A percentile compares a stretch with the other conserved stretches of the same genome.
Conservation (phyloP, 2,113 vertebrate genomes). For the Echinops telfairi region DNA sequence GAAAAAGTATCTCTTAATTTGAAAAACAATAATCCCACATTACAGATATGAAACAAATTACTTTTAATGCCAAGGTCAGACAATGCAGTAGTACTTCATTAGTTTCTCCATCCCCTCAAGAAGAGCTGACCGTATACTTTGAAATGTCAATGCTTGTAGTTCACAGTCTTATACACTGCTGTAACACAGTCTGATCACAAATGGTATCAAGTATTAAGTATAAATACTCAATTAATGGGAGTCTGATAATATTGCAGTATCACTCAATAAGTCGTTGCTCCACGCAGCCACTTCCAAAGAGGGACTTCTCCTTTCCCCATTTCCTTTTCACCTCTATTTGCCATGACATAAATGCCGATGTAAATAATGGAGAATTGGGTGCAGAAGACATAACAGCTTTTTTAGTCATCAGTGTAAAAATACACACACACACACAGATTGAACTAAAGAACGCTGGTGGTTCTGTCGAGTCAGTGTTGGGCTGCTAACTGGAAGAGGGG, state of each 20-base stretch:
- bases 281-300: background rate
- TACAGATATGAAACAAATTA: conserved; percentile 59
- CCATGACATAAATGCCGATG: background rate
- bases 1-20: conserved; percentile 66
- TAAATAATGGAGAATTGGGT: background rate
- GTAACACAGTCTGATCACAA: conserved; percentile 74
- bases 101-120: background rate
- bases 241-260: conserved; percentile 75
- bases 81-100: background rate
- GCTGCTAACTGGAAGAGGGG: too few relatives aligned
- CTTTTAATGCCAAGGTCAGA: conserved; percentile 10
- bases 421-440: background rate
- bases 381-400: background rate
- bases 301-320: background rate
- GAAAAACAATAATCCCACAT: conserved; percentile 63
- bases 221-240: conserved; percentile 73
- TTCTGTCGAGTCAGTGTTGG: too few relatives aligned
- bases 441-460: too few relatives aligned
- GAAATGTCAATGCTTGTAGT: conserved; percentile 63
- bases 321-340: conserved; percentile 13
- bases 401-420: background rate
- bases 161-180: conserved; percentile 67
- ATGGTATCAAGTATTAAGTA: conserved; percentile 68
- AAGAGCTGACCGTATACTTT: background rate
- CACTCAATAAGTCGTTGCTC: conserved; percentile 67